Evolutionary conservation across 1,140 invertebrate species (phyloP), one percentile per base, ranked within the genome.

Genomic region (Holotrichia oblita): DNA sequence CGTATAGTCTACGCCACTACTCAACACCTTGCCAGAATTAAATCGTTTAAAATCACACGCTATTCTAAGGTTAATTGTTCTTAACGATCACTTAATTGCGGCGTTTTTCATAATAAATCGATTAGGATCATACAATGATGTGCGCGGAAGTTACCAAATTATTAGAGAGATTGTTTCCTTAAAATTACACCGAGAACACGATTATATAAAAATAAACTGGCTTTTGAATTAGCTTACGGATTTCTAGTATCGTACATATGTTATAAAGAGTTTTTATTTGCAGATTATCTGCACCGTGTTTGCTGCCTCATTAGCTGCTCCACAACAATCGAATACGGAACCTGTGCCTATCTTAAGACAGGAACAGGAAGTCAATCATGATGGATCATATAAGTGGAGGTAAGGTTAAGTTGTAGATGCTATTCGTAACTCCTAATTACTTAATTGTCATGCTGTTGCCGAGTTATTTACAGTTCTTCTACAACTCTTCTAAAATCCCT

Each of bases 371-470:
- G 89, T 92, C 48, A 91, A 91, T 82, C 90, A 89, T 40, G 92
- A 93, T 84, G 92, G 92, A 77, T 91, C 91, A 6, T 93, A 92
- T 86, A 90, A 90, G 82, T 93, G 87, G 83, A 87, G 87, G 82
- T 93, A 77, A 77, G 20, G 6, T 24, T 48, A 22, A 22, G 44
- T 76, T 48, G 22, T n/a, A 42, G n/a, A n/a, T n/a, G n/a, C n/a
- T n/a, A n/a, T n/a, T n/a, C n/a, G n/a, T n/a, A n/a, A n/a, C n/a
- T n/a, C n/a, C n/a, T n/a, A n/a, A n/a, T n/a, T n/a, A n/a, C n/a
- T n/a, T n/a, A n/a, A n/a, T n/a, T n/a, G n/a, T n/a, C n/a, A n/a
- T n/a, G n/a, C n/a, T n/a, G n/a, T n/a, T n/a, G n/a, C n/a, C n/a
- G n/a, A n/a, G n/a, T n/a, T n/a, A n/a, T n/a, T n/a, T n/a, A n/a